A percentile compares a stretch with the other conserved stretches of the same genome.
Evolutionary conservation across 2,113 vertebrate species (phyloP).

Genomic region (Scomber scombrus): DNA sequence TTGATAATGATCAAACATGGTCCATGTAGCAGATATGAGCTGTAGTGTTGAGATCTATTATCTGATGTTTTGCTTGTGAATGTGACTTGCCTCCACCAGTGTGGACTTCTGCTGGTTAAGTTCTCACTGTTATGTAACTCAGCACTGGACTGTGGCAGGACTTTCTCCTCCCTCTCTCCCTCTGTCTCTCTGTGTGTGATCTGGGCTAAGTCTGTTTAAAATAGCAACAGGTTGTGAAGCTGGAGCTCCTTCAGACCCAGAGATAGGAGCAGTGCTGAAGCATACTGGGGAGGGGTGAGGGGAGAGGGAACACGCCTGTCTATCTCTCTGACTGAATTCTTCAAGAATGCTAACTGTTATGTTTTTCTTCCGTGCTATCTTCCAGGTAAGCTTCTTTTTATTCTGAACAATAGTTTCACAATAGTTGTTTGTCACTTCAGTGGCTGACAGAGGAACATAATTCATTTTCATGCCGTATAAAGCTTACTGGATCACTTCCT

Average conservation of each 20-base stretch:
- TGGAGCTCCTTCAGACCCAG: constrained; percentile 63
- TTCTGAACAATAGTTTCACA: constrained; percentile 31
- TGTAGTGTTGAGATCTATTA: no score
- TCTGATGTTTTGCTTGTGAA: no score
- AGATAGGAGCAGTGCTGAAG: constrained; percentile 4
- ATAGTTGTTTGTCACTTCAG: neutral
- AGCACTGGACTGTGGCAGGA: constrained; percentile 72
- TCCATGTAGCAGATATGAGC: no score
- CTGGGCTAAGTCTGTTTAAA: constrained; percentile 86
- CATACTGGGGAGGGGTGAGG: constrained; percentile 68
- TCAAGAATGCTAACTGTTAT: constrained; percentile 88
- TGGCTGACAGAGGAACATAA: neutral
- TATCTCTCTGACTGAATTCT: constrained; percentile 58
- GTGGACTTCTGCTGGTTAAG: constrained; percentile 82
- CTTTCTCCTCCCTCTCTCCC: constrained; percentile 33
- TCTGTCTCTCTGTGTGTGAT: constrained; percentile 6
- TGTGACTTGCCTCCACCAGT: no score
- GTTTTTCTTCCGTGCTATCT: constrained; percentile 89
- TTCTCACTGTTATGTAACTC: constrained; percentile 85
- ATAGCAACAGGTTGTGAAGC: constrained; percentile 86
- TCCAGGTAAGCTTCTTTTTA: constrained; percentile 88
- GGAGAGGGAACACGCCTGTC: constrained; percentile 43
- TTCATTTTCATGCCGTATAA: no score
- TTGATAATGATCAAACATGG: no score
- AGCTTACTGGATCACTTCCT: neutral